A percentile compares a stretch with the other conserved stretches of the same genome.
Evolutionary conservation across 1,140 invertebrate species (phyloP).

Genomic region (Heliconius himera): DNA sequence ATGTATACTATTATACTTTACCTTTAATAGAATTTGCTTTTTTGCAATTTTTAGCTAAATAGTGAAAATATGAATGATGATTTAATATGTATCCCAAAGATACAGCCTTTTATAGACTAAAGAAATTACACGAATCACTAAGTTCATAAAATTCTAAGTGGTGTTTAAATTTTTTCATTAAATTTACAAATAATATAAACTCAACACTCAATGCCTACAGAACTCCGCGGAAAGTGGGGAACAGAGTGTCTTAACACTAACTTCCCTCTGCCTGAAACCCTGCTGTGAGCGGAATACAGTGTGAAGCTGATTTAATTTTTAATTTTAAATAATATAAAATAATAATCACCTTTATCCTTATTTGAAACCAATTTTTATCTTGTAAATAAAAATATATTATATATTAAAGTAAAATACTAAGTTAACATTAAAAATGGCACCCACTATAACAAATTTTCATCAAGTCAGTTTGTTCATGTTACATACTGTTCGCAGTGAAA

Average conservation of each 20-base stretch:
- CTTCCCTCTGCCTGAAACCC: too few relatives aligned
- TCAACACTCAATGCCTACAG: too few relatives aligned
- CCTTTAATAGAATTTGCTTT: background rate
- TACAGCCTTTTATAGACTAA: background rate
- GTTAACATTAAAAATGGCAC: background rate
- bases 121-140: background rate
- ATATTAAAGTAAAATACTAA: background rate
- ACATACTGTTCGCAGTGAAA: background rate
- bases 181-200: too few relatives aligned
- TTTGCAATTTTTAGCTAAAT: too few relatives aligned
- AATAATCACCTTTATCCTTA: background rate
- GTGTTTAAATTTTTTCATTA: too few relatives aligned
- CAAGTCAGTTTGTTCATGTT: background rate
- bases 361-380: background rate
- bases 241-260: too few relatives aligned
- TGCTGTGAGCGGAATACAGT: too few relatives aligned
- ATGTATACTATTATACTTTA: background rate
- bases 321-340: background rate
- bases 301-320: too few relatives aligned
- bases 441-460: background rate
- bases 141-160: too few relatives aligned
- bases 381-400: background rate
- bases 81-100: background rate
- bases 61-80: too few relatives aligned
- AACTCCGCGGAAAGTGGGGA: too few relatives aligned